Evolutionary conservation across 2,113 vertebrate genomes (phyloP).

Genomic region (Miniopterus natalensis): DNA sequence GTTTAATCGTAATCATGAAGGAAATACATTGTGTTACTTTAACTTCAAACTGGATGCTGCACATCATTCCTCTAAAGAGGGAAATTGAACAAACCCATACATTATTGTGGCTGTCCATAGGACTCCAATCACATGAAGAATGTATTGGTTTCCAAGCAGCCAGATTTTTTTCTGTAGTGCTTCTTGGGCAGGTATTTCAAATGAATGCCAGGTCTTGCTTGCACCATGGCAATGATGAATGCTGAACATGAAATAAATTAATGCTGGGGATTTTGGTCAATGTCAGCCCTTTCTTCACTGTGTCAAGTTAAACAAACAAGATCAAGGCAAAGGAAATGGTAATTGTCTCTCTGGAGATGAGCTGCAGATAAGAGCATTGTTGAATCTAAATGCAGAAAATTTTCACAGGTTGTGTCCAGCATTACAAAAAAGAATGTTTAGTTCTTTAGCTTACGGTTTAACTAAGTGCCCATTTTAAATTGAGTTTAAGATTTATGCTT

Average conservation of each 20-base stretch:
- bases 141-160: conserved; percentile 75
- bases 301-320: conserved; percentile 99
- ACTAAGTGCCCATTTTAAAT: conserved; percentile 79
- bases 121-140: conserved; percentile 51
- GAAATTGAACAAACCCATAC: background rate
- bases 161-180: conserved; percentile 77
- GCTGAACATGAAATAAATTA: conserved; percentile 98
- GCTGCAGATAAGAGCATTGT: conserved; percentile 89
- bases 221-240: conserved; percentile 97
- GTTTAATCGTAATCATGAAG: background rate
- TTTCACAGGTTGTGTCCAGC: conserved; percentile 89
- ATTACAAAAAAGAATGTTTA: conserved; percentile 86
- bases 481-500: conserved; percentile 70
- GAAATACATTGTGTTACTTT: conserved; percentile 50
- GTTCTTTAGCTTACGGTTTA: conserved; percentile 80
- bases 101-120: conserved; percentile 10
- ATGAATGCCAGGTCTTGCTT: conserved; percentile 88
- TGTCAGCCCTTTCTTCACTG: conserved; percentile 98
- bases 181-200: conserved; percentile 87
- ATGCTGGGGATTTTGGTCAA: conserved; percentile 97
- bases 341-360: conserved; percentile 97
- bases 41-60: background rate
- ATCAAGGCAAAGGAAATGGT: conserved; percentile 96
- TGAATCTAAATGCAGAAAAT: conserved; percentile 91
- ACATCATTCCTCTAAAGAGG: background rate